Evolutionary conservation across 2,113 vertebrate genomes (phyloP).

Genomic region (Hucho hucho): DNA sequence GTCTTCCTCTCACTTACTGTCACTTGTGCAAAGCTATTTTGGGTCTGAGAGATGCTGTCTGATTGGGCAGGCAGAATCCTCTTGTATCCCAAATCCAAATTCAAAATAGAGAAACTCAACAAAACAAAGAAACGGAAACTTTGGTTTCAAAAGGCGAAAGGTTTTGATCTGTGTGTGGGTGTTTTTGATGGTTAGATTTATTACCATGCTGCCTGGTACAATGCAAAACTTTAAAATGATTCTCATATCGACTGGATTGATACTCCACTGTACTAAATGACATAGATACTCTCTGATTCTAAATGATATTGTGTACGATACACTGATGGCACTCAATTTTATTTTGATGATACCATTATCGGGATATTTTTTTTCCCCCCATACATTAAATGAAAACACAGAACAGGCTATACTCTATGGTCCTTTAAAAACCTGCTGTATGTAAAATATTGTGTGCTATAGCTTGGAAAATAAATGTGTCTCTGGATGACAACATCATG

Average conservation of each 20-base stretch:
- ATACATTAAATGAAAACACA: too few species aligned
- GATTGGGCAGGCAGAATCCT: constrained; percentile 39
- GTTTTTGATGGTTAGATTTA: background rate
- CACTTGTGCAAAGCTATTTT: constrained; percentile 90
- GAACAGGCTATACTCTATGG: too few species aligned
- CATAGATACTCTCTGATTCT: background rate
- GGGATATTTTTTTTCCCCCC: too few species aligned
- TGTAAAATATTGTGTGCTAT: too few species aligned
- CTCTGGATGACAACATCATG: too few species aligned
- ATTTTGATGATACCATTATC: too few species aligned
- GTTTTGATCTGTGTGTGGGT: constrained; percentile 48
- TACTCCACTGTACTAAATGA: background rate
- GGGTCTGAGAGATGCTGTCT: constrained; percentile 67
- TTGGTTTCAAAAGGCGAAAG: constrained; percentile 92
- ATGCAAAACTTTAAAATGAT: background rate
- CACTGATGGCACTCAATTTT: too few species aligned
- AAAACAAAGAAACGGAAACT: constrained; percentile 81
- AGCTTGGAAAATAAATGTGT: too few species aligned
- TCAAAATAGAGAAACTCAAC: background rate
- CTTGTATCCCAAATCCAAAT: constrained; percentile 43
- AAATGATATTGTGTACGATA: background rate
- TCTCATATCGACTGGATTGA: background rate
- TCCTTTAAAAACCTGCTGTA: too few species aligned
- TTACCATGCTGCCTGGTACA: background rate
- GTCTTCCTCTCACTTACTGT: constrained; percentile 74